Conservation (phyloP, 92 coral and sea anemone species). For the Porites cylindrica region DNA sequence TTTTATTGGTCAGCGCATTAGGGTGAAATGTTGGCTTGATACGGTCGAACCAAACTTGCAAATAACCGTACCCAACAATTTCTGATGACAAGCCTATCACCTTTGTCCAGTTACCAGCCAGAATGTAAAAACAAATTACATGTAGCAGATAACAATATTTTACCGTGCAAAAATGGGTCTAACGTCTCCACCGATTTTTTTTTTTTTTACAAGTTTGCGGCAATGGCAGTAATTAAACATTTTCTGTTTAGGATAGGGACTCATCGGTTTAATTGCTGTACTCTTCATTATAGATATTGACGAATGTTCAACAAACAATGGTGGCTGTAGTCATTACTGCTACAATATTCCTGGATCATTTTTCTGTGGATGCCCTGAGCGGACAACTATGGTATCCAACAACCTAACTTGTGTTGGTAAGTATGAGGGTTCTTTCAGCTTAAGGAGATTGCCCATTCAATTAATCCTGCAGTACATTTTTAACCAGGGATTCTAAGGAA, state of each 20-base stretch:
- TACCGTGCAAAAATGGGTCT: too few relatives aligned
- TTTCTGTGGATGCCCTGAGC: conserved; percentile 61
- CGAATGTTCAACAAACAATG: conserved; percentile 50
- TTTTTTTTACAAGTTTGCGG: background rate
- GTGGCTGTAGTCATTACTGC: conserved; percentile 62
- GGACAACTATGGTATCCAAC: conserved; percentile 52
- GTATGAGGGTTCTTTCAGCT: background rate
- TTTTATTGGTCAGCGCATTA: too few relatives aligned
- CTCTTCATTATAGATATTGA: conserved; percentile 26
- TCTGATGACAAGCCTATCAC: too few relatives aligned
- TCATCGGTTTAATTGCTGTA: too few relatives aligned
- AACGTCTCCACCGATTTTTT: background rate
- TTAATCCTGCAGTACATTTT: too few relatives aligned
- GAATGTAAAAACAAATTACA: too few relatives aligned
- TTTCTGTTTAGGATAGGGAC: background rate
- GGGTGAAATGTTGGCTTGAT: too few relatives aligned
- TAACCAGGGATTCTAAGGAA: too few relatives aligned
- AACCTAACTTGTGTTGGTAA: conserved; percentile 51
- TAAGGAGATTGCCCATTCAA: background rate
- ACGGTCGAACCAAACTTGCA: too few relatives aligned
- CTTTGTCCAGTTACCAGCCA: too few relatives aligned
- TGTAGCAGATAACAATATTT: too few relatives aligned
- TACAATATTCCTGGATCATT: conserved; percentile 50
- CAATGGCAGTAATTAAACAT: background rate
- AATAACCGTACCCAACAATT: too few relatives aligned